These are phyloP conservation scores for Pseudochaenichthys georgianus DNA, from an alignment of 2,797 vertebrate genomes.

Conservation along the genomic window DNA sequence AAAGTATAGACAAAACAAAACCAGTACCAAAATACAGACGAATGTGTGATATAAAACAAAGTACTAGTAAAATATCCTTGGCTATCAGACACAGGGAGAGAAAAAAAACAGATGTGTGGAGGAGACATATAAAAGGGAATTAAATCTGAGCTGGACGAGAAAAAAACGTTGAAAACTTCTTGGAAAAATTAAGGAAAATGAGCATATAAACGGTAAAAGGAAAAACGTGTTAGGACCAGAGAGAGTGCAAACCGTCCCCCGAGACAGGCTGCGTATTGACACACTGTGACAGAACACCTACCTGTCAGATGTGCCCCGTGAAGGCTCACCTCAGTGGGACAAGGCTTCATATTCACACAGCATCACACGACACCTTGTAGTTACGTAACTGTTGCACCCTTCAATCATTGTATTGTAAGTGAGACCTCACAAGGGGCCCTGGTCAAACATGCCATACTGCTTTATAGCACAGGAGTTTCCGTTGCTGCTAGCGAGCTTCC, in stretches of 20 bases:
- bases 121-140: constrained; percentile 9
- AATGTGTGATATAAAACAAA: constrained; percentile 22
- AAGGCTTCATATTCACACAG: constrained; percentile 71
- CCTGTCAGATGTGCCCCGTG: constrained; percentile 52
- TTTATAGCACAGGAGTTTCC: constrained; percentile 32
- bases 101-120: constrained; percentile 23
- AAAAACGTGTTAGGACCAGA: constrained; percentile 50
- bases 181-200: constrained; percentile 42
- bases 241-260: constrained; percentile 36
- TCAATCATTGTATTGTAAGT: constrained; percentile 63
- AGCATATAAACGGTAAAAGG: constrained; percentile 19
- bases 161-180: constrained; percentile 37
- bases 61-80: constrained; percentile 1
- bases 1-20: constrained; percentile 38
- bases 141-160: constrained; percentile 37
- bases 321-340: constrained; percentile 53
- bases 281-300: constrained; percentile 54
- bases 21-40: constrained; percentile 7
- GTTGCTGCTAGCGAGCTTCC: constrained; percentile 29
- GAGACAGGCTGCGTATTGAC: constrained; percentile 55
- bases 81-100: not conserved
- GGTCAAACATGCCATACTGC: constrained; percentile 13
- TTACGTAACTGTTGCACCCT: constrained; percentile 68
- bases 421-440: constrained; percentile 57
- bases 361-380: constrained; percentile 63